These are phyloP conservation scores for Chaetogeoica ovagalla DNA, from an alignment of 2,888 invertebrate genomes.

Conservation along the genomic window DNA sequence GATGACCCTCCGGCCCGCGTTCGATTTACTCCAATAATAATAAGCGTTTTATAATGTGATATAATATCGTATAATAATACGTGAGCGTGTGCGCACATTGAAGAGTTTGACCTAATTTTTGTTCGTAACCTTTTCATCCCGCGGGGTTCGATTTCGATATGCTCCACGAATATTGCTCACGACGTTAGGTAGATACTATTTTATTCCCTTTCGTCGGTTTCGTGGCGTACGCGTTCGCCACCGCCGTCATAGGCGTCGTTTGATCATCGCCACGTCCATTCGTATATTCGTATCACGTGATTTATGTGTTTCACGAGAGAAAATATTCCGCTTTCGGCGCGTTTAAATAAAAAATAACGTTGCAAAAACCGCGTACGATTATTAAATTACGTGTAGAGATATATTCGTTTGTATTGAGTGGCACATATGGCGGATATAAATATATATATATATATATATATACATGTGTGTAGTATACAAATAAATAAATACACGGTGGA, in stretches of 20 bases:
- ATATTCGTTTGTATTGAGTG: background rate
- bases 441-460: background rate
- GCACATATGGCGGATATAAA: background rate
- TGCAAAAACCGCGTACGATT: background rate
- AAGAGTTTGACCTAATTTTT: constrained; percentile 27
- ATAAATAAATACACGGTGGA: background rate
- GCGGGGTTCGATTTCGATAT: background rate
- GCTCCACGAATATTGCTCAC: background rate
- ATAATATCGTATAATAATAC: no score
- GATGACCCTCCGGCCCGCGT: background rate
- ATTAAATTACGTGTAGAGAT: background rate
- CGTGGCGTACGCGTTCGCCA: background rate
- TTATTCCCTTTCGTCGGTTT: background rate
- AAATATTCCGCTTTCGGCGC: background rate
- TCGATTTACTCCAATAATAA: constrained; percentile 2
- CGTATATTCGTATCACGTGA: background rate
- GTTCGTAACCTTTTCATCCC: background rate
- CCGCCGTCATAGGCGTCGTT: no score
- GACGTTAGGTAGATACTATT: background rate
- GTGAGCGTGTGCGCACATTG: background rate
- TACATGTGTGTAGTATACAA: background rate
- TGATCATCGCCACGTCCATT: background rate
- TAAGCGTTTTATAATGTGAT: no score
- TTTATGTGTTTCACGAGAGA: background rate
- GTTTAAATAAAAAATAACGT: background rate